Evolutionary conservation across 2,113 vertebrate species (phyloP).

Genomic region (Stegastes partitus): DNA sequence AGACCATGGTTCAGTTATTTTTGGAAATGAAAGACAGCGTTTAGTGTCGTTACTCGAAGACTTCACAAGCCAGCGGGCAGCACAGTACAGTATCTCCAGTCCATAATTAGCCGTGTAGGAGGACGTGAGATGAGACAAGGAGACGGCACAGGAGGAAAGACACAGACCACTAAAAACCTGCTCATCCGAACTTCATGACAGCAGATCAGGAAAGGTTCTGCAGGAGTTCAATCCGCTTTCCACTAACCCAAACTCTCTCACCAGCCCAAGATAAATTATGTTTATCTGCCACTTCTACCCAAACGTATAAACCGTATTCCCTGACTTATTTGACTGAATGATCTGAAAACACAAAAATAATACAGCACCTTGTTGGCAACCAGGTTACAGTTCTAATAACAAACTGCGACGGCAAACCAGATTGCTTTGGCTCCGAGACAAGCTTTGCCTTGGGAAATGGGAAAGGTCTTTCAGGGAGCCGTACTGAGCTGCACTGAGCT

Average conservation of each 20-base stretch:
- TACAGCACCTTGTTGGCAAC: slow-evolving; percentile 16
- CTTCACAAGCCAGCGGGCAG: slow-evolving; percentile 58
- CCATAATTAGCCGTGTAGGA: slow-evolving; percentile 69
- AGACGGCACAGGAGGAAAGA: slow-evolving; percentile 20
- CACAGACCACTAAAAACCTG: slow-evolving; percentile 14
- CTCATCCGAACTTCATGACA: slow-evolving; percentile 27
- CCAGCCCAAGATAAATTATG: slow-evolving; percentile 26
- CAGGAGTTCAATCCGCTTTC: slow-evolving; percentile 10
- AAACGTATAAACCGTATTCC: slow-evolving; percentile 31
- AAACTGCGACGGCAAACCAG: slow-evolving; percentile 43
- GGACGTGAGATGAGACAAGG: slow-evolving; percentile 61
- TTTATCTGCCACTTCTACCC: slow-evolving; percentile 25
- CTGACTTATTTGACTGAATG: slow-evolving; percentile 42
- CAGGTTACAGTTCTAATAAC: slow-evolving; percentile 57
- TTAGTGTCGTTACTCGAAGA: slow-evolving; percentile 44
- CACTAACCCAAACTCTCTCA: slow-evolving; percentile 45
- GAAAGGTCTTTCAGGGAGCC: slow-evolving; percentile 57
- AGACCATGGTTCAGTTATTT: slow-evolving; percentile 52
- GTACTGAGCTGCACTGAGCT: slow-evolving; percentile 41
- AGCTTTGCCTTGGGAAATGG: slow-evolving; percentile 56
- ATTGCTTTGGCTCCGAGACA: slow-evolving; percentile 63
- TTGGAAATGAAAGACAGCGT: slow-evolving; percentile 52
- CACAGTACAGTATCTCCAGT: slow-evolving; percentile 37
- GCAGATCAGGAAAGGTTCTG: slow-evolving; percentile 29
- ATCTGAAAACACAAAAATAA: slow-evolving; percentile 50